Conservation (phyloP, 2,113 vertebrate genomes). For the Columbina picui region DNA sequence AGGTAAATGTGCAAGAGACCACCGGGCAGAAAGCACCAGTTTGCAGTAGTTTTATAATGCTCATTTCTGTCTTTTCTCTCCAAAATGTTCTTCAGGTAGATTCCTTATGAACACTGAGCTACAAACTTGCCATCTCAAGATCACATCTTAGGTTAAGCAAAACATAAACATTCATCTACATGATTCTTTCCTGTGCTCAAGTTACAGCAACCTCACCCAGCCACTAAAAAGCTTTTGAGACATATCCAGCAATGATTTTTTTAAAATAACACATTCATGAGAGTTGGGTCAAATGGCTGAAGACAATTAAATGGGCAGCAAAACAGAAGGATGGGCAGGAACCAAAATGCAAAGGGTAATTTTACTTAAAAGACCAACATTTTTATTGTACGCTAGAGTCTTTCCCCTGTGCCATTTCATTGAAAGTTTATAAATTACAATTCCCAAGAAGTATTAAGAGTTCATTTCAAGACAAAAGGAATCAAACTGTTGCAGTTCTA, state of each 20-base stretch:
- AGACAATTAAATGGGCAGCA: background rate
- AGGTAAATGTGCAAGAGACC: background rate
- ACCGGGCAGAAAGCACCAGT: background rate
- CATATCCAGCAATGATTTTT: background rate
- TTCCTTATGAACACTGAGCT: background rate
- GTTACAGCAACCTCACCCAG: background rate
- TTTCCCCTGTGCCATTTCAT: constrained; percentile 37
- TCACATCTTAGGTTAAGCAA: background rate
- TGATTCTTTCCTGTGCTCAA: background rate
- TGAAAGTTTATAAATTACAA: constrained; percentile 70
- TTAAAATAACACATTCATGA: background rate
- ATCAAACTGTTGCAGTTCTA: constrained; percentile 29
- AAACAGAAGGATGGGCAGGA: constrained; percentile 43
- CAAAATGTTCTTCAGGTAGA: background rate
- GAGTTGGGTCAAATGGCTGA: background rate
- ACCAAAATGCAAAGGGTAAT: constrained; percentile 53
- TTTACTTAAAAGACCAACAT: constrained; percentile 62
- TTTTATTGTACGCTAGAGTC: constrained; percentile 58
- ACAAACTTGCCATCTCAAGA: background rate
- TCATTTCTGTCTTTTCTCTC: background rate
- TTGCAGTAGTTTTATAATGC: background rate
- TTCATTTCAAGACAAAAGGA: constrained; percentile 52
- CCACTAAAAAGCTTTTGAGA: background rate
- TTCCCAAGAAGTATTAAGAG: constrained; percentile 33
- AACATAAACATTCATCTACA: background rate